Evolutionary conservation across 2,888 invertebrate species (phyloP), one percentile per base, ranked within the genome.

Genomic region (Ellobium chinense): DNA sequence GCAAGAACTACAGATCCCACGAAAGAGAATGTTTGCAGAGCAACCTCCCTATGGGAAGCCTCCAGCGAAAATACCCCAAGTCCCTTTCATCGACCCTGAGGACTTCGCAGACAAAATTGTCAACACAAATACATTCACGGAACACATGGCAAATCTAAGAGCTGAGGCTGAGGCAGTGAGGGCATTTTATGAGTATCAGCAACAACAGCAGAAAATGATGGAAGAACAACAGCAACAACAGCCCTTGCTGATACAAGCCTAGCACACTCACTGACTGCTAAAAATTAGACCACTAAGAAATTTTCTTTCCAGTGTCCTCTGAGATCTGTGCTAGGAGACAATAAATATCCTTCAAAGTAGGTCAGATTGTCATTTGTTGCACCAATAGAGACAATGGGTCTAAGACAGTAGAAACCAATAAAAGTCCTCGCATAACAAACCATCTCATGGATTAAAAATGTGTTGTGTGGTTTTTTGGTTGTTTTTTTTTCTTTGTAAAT

Each of bases 1-100:
- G n/a, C 80, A 85, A 29, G 90, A 90, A 79, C 77, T 90, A 75
- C 86, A 87, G 36, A 85, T 87, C 39, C 90, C 89, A 83, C 88
- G 86, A 75, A 89, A 88, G 74, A 83, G 88, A 46, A 86, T 87
- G 80, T 90, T 87, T 77, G 84, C 84, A 39, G 84, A 85, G 66
- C 83, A 85, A 60, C 90, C 90, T 18, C 90, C 90, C 12, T 90
- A 76, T 60, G 82, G 83, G 27, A 76, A 74, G 24, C 80, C 82
- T 12, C 78, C 85, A 46, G 82, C 68, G 14, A 46, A 65, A 31
- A 39, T 83, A 27, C 74, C 73, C 12, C 34, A 70, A 9, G 80
- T 54, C 1, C 77, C 83, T 0, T 83, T 83, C 36, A 80, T 80
- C 54, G 80, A 80, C 63, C 80, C 75, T 36, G 80, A 80, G 54